Evolutionary conservation across 2,797 vertebrate species (phyloP).

Genomic region (Fistularia tabacaria): DNA sequence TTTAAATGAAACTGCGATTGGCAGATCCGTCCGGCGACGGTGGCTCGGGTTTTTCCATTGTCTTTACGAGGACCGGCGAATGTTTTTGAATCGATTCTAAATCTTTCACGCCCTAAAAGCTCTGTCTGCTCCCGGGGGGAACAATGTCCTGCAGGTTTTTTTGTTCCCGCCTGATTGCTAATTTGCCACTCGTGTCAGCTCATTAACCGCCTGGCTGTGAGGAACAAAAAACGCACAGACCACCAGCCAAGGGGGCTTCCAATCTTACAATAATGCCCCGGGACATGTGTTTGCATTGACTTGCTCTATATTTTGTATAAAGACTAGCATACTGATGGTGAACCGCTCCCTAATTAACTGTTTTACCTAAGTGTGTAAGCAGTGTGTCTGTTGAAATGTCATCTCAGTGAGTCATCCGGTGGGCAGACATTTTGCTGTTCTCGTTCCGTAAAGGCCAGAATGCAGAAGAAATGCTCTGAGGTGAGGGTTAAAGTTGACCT

Average conservation of each 20-base stretch:
- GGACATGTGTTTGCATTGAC: conserved; percentile 2
- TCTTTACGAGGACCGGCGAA: too few relatives aligned
- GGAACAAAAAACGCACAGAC: conserved; percentile 25
- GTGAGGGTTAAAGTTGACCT: too few relatives aligned
- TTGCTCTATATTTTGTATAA: not conserved
- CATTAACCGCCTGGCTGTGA: conserved; percentile 41
- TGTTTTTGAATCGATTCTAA: conserved; percentile 1
- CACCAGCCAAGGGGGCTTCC: conserved; percentile 7
- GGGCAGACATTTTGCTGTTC: too few relatives aligned
- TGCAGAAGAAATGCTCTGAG: too few relatives aligned
- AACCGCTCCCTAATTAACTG: not conserved
- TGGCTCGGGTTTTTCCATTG: too few relatives aligned
- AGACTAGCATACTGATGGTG: conserved; percentile 2
- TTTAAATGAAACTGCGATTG: too few relatives aligned
- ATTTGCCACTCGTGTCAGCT: conserved; percentile 41
- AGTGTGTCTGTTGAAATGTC: too few relatives aligned
- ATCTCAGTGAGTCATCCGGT: too few relatives aligned
- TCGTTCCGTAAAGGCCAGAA: too few relatives aligned
- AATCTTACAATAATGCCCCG: not conserved
- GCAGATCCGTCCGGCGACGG: too few relatives aligned
- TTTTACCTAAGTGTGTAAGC: too few relatives aligned
- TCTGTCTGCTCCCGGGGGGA: conserved; percentile 1
- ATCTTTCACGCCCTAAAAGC: conserved; percentile 15
- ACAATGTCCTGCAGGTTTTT: conserved; percentile 31
- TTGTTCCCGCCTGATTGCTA: conserved; percentile 46